Evolutionary conservation across 2,888 invertebrate genomes (phyloP).

Genomic region (Plusia festucae): DNA sequence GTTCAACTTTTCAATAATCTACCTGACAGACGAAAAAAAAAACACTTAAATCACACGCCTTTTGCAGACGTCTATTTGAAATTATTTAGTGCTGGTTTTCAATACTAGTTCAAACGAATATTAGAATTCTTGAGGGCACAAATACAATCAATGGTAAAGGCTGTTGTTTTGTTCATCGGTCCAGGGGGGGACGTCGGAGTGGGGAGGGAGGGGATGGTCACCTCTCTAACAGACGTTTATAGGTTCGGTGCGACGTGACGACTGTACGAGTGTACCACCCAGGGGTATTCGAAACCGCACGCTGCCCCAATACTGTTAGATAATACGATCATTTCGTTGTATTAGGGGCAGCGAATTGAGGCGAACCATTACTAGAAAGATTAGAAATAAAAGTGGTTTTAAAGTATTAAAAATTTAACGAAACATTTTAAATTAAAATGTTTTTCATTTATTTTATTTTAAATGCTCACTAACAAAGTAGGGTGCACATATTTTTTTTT

Average conservation of each 20-base stretch:
- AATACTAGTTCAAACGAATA: conserved; percentile 7
- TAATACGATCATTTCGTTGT: conserved; percentile 44
- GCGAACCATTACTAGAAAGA: conserved; percentile 18
- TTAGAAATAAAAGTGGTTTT: conserved; percentile 17
- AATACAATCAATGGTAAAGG: conserved; percentile 44
- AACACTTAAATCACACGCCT: too few species aligned
- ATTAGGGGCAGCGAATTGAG: conserved; percentile 29
- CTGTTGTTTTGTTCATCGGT: conserved; percentile 30
- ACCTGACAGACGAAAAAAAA: too few species aligned
- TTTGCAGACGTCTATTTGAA: too few species aligned
- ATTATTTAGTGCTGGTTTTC: conserved; percentile 17
- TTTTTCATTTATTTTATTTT: too few species aligned
- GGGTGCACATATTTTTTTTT: too few species aligned
- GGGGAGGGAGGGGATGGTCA: conserved; percentile 2
- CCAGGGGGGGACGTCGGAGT: neutral
- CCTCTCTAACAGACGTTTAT: conserved; percentile 48
- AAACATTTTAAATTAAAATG: conserved; percentile 11
- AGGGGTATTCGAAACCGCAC: conserved; percentile 34
- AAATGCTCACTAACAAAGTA: too few species aligned
- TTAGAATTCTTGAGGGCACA: conserved; percentile 16
- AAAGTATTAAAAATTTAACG: neutral
- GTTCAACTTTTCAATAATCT: too few species aligned
- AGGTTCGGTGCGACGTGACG: conserved; percentile 44
- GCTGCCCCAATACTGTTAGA: conserved; percentile 12
- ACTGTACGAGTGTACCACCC: conserved; percentile 21